Conservation (phyloP, 1,140 invertebrate species). For the Heliconius eleuchia region DNA sequence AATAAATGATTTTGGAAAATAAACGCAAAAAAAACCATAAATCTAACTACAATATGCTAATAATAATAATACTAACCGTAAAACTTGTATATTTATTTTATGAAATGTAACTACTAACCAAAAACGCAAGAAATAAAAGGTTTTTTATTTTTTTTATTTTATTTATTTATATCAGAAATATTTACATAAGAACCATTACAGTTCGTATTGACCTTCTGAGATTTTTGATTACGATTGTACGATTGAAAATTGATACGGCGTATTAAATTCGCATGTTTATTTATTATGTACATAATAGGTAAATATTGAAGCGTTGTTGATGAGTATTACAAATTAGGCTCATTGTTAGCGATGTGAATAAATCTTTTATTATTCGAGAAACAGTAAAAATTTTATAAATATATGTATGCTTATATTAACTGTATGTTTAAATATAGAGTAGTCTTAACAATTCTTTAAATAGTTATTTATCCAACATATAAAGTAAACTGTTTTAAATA, state of each 20-base stretch:
- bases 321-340: not conserved
- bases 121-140: too few relatives aligned
- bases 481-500: too few relatives aligned
- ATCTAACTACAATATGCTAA: too few relatives aligned
- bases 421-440: too few relatives aligned
- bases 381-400: not conserved
- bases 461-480: too few relatives aligned
- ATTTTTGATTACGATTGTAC: not conserved
- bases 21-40: too few relatives aligned
- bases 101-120: too few relatives aligned
- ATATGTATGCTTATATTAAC: not conserved
- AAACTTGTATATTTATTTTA: too few relatives aligned
- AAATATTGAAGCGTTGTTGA: not conserved
- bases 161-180: not conserved
- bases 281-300: not conserved
- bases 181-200: not conserved
- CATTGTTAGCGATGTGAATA: not conserved
- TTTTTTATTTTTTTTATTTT: too few relatives aligned
- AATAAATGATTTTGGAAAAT: too few relatives aligned
- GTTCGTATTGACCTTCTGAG: constrained; percentile 4
- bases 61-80: too few relatives aligned
- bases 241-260: not conserved
- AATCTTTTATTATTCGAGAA: not conserved
- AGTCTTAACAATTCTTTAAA: too few relatives aligned
- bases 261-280: not conserved